Evolutionary conservation across 2,888 invertebrate species (phyloP), one percentile per base, ranked within the genome.

Genomic region (Ariolimax columbianus): DNA sequence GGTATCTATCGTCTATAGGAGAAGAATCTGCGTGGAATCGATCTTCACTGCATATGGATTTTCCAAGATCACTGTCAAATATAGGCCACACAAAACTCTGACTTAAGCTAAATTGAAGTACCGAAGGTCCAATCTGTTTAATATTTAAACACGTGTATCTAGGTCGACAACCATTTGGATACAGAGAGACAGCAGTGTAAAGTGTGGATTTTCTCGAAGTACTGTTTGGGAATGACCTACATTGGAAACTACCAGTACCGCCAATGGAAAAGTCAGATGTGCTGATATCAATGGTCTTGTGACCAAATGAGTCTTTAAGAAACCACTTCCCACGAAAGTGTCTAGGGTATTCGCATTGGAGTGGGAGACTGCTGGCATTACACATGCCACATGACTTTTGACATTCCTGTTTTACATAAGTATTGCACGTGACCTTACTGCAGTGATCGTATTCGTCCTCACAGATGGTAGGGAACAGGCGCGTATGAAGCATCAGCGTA

Each of bases 391-490:
- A 93, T 0, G 91, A 88, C 85, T 89, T 91, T 55, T 89, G 89
- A 83, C 92, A 93, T 82, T 92, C 90, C 11, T 89, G 87, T 23
- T 86, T 86, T 36, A 89, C 89, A 72, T 88, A 87, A 19, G 80
- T 77, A 47, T 86, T 90, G 72, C 92, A 92, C 40, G 88, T 86
- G 40, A 89, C 87, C 23, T 88, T 85, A 14, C 86, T 81, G 84
- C 92, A 93, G n/a, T 87, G 86, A 0, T 86, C 77, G 77, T 92
- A 91, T 81, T 93, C 92, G 86, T 93, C 92, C n/a, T 88, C 90
- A 75, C 92, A 93, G 30, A 91, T 80, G 23, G 88, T 87, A 26
- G 88, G 83, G 81, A 89, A 90, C 17, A 87, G 70, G 4, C 87
- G 84, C 77, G 88, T 86, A 40, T 88, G 84, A 66, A 93, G 86